phyloP scores from a whole-genome alignment of 2,113 vertebrate species.

The Hiodon tergisus region DNA sequence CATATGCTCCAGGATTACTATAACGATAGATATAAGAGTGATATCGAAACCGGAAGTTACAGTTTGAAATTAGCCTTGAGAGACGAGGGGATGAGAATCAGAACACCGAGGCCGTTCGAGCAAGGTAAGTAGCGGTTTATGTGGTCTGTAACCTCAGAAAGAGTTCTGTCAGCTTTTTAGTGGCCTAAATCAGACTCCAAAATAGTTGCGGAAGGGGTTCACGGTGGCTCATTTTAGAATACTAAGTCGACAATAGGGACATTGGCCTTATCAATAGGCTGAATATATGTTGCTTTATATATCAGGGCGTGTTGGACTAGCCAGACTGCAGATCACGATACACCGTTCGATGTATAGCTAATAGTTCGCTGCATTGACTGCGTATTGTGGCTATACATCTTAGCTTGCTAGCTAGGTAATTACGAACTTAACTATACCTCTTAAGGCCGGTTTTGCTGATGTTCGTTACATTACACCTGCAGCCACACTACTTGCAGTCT shows the following conservation, averaged over 20 bases:
- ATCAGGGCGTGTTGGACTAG: background rate
- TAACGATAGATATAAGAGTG: slow-evolving; percentile 18
- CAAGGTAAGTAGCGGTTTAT: slow-evolving; percentile 52
- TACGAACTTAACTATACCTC: too few relatives aligned
- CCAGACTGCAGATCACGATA: background rate
- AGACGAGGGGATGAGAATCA: slow-evolving; percentile 47
- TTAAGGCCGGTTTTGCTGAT: too few relatives aligned
- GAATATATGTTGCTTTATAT: too few relatives aligned
- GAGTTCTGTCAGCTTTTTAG: slow-evolving; percentile 21
- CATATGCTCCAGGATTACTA: background rate
- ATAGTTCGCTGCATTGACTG: slow-evolving; percentile 11
- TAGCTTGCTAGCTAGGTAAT: background rate
- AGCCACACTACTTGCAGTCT: too few relatives aligned
- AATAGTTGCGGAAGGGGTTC: background rate
- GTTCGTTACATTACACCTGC: too few relatives aligned
- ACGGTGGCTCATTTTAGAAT: background rate
- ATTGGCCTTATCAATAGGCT: too few relatives aligned
- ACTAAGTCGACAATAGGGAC: too few relatives aligned
- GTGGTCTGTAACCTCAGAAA: slow-evolving; percentile 3
- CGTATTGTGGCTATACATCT: background rate
- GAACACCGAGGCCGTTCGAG: slow-evolving; percentile 47
- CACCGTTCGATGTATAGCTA: background rate
- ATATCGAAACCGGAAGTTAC: background rate
- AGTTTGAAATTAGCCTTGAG: background rate
- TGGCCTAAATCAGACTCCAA: slow-evolving; percentile 2